A percentile compares a stretch with the other conserved stretches of the same genome.
phyloP scores from a whole-genome alignment of 2,113 vertebrate species.

The Oophaga pumilio region DNA sequence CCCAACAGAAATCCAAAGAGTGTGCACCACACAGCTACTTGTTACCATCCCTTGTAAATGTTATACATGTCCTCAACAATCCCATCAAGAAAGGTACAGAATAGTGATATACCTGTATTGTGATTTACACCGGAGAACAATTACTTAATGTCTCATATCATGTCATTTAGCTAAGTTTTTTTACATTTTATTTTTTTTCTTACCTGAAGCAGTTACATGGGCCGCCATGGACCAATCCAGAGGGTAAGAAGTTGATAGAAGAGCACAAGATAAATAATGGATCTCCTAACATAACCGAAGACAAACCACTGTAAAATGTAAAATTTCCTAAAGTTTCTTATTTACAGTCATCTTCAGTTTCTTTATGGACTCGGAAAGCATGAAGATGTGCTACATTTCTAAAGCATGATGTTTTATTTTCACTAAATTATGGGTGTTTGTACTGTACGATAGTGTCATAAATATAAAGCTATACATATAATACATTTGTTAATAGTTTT shows the following conservation, averaged over 20 bases:
- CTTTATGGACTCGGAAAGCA: conserved; percentile 69
- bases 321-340: conserved; percentile 41
- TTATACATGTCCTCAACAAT: too few species aligned
- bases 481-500: conserved; percentile 66
- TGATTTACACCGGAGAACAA: neutral
- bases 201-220: conserved; percentile 68
- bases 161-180: neutral
- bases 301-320: conserved; percentile 66
- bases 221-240: conserved; percentile 65
- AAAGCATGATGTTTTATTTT: conserved; percentile 73
- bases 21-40: too few species aligned
- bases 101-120: neutral
- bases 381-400: conserved; percentile 69
- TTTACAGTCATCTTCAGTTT: conserved; percentile 63
- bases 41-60: too few species aligned
- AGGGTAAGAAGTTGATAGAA: conserved; percentile 63
- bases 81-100: too few species aligned
- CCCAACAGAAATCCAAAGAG: too few species aligned
- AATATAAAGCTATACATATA: conserved; percentile 59
- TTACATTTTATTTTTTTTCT: neutral
- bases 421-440: conserved; percentile 75
- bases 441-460: conserved; percentile 70
- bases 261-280: conserved; percentile 62
- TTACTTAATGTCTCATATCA: neutral
- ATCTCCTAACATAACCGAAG: conserved; percentile 63